Conservation (phyloP, 2,113 vertebrate genomes). For the Machaerirhynchus nigripectus region DNA sequence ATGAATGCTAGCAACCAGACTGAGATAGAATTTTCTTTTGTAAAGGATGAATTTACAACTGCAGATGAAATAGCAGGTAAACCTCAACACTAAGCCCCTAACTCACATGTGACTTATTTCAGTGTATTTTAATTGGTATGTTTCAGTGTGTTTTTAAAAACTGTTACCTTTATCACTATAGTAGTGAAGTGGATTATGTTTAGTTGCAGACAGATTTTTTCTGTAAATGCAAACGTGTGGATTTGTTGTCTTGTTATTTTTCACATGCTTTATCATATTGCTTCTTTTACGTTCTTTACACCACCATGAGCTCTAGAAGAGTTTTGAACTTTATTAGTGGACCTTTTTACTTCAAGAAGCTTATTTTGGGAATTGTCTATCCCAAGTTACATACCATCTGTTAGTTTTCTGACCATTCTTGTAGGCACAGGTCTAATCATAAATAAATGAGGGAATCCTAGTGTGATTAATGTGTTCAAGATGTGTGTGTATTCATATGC, state of each 20-base stretch:
- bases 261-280: neutral
- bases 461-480: neutral
- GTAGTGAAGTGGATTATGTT: neutral
- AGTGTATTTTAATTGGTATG: neutral
- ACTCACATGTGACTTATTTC: neutral
- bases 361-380: neutral
- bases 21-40: constrained; percentile 78
- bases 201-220: neutral
- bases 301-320: neutral
- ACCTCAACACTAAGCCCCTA: neutral
- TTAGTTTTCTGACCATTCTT: neutral
- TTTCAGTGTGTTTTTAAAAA: neutral
- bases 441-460: neutral
- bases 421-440: neutral
- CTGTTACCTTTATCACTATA: neutral
- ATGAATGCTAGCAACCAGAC: constrained; percentile 78
- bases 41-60: constrained; percentile 81
- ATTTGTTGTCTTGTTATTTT: neutral
- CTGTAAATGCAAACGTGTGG: neutral
- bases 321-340: neutral
- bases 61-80: constrained; percentile 85
- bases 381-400: neutral
- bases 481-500: neutral
- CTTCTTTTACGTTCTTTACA: neutral
- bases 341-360: neutral